A percentile compares a stretch with the other conserved stretches of the same genome.
Evolutionary conservation across 2,797 vertebrate species (phyloP).

Genomic region (Channa striata): DNA sequence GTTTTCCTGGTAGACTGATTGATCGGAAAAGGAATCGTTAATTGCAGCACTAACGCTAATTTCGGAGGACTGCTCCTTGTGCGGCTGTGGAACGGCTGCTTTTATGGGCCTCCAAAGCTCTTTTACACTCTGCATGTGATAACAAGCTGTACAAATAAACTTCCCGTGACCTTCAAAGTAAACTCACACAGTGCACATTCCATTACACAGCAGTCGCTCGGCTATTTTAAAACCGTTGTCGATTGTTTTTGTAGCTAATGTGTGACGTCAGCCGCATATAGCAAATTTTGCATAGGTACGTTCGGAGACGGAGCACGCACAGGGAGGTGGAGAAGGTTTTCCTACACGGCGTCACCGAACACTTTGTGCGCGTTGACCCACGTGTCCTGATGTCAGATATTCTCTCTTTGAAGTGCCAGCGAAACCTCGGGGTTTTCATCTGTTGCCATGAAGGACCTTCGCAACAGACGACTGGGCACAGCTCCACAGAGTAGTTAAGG

Average conservation of each 20-base stretch:
- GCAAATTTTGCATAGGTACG: not conserved
- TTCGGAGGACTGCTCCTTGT: not conserved
- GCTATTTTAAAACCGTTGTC: conserved; percentile 31
- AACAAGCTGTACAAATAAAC: conserved; percentile 52
- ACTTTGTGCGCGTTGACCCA: conserved; percentile 4
- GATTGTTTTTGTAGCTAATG: conserved; percentile 3
- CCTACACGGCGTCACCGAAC: conserved; percentile 3
- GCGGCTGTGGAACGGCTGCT: not conserved
- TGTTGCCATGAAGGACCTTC: conserved; percentile 45
- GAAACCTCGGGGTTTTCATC: conserved; percentile 55
- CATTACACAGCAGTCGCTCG: conserved; percentile 11
- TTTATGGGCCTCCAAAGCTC: not conserved
- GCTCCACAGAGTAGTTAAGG: conserved; percentile 59
- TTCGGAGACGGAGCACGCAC: not conserved
- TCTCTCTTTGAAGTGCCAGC: conserved; percentile 29
- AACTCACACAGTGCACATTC: conserved; percentile 30
- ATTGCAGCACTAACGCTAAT: not conserved
- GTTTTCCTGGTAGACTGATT: not conserved
- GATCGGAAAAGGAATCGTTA: not conserved
- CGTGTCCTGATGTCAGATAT: conserved; percentile 3
- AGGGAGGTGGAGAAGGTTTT: not conserved
- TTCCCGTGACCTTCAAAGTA: conserved; percentile 31
- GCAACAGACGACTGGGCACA: conserved; percentile 49
- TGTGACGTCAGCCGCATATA: not conserved
- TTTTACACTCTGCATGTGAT: conserved; percentile 20